Conservation (phyloP, 2,113 vertebrate genomes). For the Xiphophorus maculatus region DNA sequence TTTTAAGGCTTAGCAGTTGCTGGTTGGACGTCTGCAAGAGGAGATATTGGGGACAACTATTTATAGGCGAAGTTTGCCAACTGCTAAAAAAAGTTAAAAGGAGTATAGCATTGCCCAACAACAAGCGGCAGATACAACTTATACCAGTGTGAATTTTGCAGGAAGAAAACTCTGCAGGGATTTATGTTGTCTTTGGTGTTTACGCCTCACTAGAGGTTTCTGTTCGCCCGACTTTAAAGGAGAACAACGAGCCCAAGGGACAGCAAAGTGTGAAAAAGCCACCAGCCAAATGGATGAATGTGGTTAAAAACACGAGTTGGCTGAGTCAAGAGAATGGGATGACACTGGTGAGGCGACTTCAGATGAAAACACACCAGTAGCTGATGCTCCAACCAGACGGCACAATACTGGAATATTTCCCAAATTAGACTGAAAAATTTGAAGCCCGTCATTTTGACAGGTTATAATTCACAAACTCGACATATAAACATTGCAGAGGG, state of each 20-base stretch:
- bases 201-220: slow-evolving; percentile 3
- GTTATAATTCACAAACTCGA: too few species aligned
- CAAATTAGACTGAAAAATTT: too few species aligned
- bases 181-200: slow-evolving; percentile 3
- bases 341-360: background rate
- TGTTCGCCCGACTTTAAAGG: slow-evolving; percentile 6
- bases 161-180: background rate
- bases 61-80: slow-evolving; percentile 22
- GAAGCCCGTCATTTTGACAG: too few species aligned
- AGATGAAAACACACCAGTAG: background rate
- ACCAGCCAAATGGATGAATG: background rate
- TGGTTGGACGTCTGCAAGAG: slow-evolving; percentile 12
- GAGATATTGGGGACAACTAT: slow-evolving; percentile 39
- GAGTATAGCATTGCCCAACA: background rate
- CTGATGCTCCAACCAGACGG: background rate
- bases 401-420: too few species aligned
- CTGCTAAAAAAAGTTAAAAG: background rate
- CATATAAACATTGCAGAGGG: too few species aligned
- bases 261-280: background rate
- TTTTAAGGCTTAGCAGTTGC: slow-evolving; percentile 27
- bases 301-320: background rate
- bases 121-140: background rate
- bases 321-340: background rate
- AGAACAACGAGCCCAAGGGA: background rate
- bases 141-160: background rate